Conservation (phyloP, 1,140 invertebrate species). For the Musca domestica region DNA sequence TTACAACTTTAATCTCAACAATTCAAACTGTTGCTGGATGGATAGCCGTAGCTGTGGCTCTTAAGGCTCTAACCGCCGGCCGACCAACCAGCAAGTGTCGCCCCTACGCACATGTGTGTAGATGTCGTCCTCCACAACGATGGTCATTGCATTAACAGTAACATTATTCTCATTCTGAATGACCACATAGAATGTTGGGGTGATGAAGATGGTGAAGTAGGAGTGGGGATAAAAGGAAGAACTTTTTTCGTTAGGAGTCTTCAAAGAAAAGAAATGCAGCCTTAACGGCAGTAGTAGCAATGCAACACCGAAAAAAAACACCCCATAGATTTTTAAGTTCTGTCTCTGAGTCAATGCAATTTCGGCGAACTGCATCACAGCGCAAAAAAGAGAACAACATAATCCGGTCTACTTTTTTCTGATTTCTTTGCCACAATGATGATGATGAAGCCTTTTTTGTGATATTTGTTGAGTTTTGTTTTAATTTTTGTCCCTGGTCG, state of each 20-base stretch:
- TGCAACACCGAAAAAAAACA: conserved; percentile 10
- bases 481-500: background rate
- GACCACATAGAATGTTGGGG: no score
- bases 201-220: no score
- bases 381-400: conserved; percentile 13
- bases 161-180: background rate
- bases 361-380: background rate
- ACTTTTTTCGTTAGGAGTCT: no score
- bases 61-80: no score
- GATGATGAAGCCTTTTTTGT: no score
- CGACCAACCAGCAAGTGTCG: no score
- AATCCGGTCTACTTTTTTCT: conserved; percentile 9
- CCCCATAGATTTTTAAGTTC: conserved; percentile 4
- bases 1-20: conserved; percentile 39
- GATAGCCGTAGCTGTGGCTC: no score
- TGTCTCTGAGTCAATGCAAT: background rate
- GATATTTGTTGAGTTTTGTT: background rate
- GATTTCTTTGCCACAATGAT: background rate
- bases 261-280: no score
- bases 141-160: conserved; percentile 2
- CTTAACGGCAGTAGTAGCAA: no score
- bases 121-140: background rate
- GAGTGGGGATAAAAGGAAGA: no score
- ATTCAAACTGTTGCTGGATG: background rate
- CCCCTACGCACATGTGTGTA: no score